These are phyloP conservation scores for Meloidogyne floridensis DNA, from an alignment of 1,140 invertebrate genomes.

Conservation along the genomic window DNA sequence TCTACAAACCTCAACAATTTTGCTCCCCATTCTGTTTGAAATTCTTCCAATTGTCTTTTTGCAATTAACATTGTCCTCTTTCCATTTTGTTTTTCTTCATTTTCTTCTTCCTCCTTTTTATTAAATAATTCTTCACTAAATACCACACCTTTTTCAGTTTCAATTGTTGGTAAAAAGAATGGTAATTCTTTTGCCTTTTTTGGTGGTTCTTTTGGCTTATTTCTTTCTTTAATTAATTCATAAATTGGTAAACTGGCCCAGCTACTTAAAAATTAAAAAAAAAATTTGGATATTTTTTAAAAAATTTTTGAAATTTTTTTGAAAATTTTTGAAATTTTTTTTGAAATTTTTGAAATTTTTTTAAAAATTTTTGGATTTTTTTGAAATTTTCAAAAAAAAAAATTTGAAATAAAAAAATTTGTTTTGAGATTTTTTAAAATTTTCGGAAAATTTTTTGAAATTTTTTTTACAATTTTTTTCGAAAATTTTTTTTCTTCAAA, in stretches of 20 bases:
- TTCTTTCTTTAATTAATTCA: conserved; percentile 81
- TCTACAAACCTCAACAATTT: conserved; percentile 33
- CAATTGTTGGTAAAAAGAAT: conserved; percentile 89
- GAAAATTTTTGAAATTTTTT: too few species aligned
- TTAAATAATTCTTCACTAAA: conserved; percentile 71
- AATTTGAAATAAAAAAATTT: too few species aligned
- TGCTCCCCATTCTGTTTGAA: conserved; percentile 36
- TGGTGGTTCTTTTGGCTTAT: conserved; percentile 83
- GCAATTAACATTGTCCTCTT: conserved; percentile 14
- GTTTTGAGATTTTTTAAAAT: too few species aligned
- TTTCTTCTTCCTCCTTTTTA: conserved; percentile 48
- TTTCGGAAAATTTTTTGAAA: too few species aligned
- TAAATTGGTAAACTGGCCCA: conserved; percentile 86
- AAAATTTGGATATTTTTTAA: too few species aligned
- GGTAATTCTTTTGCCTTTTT: conserved; percentile 83
- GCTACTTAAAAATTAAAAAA: conserved; percentile 59
- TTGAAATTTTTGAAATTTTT: too few species aligned
- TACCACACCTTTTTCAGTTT: conserved; percentile 71
- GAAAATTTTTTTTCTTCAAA: too few species aligned
- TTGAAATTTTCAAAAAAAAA: too few species aligned
- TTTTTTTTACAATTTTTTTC: too few species aligned
- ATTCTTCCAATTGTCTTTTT: conserved; percentile 16
- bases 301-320: too few species aligned
- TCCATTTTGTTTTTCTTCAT: conserved; percentile 54
- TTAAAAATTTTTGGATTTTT: too few species aligned